Percentiles rank a stretch among this genome's conserved stretches.
Conservation (phyloP, 2,113 vertebrate species). For the Scalopus aquaticus region DNA sequence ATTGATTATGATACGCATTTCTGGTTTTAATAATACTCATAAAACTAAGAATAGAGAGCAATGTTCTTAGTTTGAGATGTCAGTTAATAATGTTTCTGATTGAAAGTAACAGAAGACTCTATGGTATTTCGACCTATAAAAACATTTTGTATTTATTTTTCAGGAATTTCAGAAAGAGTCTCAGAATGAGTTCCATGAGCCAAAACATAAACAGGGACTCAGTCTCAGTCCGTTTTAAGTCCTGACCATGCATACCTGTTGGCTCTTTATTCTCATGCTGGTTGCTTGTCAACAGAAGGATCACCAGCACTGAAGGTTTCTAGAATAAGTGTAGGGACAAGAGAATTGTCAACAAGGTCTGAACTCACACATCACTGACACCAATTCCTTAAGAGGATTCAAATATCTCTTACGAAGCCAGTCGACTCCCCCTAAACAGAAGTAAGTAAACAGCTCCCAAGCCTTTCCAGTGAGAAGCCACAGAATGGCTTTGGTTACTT, state of each 20-base stretch:
- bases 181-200: not conserved
- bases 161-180: not conserved
- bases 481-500: not conserved
- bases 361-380: not conserved
- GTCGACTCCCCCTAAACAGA: not conserved
- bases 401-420: not conserved
- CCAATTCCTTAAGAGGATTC: not conserved
- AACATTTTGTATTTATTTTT: slow-evolving; percentile 17
- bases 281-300: not conserved
- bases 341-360: not conserved
- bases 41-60: not conserved
- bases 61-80: not conserved
- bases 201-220: not conserved
- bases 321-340: not conserved
- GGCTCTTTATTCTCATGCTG: not conserved
- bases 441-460: not conserved
- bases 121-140: not conserved
- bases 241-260: not conserved
- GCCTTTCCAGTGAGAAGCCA: not conserved
- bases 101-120: slow-evolving; percentile 10
- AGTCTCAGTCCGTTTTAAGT: not conserved
- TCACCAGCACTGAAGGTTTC: not conserved
- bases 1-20: not conserved
- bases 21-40: not conserved
- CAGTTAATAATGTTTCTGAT: not conserved